phyloP scores from a whole-genome alignment of 2,113 vertebrate species.

The Tapirus terrestris region DNA sequence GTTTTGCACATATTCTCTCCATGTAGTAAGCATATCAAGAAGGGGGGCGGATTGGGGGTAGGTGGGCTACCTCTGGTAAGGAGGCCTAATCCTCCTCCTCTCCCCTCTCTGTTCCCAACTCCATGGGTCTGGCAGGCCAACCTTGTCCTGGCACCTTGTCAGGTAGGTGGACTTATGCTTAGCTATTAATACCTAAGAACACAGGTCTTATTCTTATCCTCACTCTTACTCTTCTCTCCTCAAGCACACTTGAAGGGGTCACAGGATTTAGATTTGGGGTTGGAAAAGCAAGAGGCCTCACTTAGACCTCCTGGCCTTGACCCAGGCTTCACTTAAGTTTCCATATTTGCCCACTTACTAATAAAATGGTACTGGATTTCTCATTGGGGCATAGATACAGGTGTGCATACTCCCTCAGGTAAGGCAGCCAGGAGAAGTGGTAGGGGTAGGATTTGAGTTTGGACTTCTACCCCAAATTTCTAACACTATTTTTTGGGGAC shows the following conservation, averaged over 20 bases:
- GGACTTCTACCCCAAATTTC: conserved; percentile 40
- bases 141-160: not conserved
- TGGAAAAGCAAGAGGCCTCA: not conserved
- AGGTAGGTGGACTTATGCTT: not conserved
- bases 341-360: not conserved
- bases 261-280: not conserved
- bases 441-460: not conserved
- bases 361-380: not conserved
- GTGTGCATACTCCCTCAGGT: not conserved
- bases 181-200: not conserved
- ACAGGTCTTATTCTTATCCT: not conserved
- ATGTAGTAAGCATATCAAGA: not conserved
- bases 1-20: not conserved
- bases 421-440: not conserved
- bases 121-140: not conserved
- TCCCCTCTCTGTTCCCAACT: not conserved
- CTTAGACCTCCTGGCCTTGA: not conserved
- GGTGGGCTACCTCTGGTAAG: not conserved
- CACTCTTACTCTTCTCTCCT: not conserved
- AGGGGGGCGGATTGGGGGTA: not conserved
- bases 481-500: not conserved
- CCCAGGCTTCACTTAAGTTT: conserved; percentile 17
- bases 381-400: not conserved
- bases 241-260: not conserved
- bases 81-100: not conserved